phyloP scores from a whole-genome alignment of 2,888 invertebrate species.

The Sialis lutaria region DNA sequence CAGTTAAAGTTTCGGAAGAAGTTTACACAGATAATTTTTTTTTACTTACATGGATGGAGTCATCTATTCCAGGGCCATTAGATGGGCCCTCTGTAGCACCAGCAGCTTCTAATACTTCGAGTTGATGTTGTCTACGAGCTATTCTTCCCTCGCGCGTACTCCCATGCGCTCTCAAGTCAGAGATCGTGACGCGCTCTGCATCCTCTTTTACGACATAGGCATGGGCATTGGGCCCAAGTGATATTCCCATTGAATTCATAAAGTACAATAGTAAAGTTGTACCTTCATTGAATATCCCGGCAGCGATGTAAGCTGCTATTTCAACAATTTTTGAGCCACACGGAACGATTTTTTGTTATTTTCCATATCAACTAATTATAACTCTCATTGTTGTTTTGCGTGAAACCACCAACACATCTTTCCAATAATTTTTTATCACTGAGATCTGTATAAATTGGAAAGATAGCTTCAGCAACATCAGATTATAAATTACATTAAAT shows the following conservation, averaged over 20 bases:
- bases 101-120: no score
- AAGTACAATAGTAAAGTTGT: slow-evolving; percentile 10
- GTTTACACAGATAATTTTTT: slow-evolving; percentile 2
- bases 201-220: slow-evolving; percentile 9
- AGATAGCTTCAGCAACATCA: slow-evolving; percentile 10
- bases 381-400: slow-evolving; percentile 18
- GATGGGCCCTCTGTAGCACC: no score
- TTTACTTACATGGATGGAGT: slow-evolving; percentile 5
- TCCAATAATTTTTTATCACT: no score
- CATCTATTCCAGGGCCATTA: slow-evolving; percentile 5
- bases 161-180: slow-evolving; percentile 7
- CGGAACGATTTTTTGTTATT: slow-evolving; percentile 12
- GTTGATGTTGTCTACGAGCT: slow-evolving; percentile 7
- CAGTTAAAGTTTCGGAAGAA: no score
- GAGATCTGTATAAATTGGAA: slow-evolving; percentile 16
- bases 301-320: slow-evolving; percentile 13
- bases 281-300: slow-evolving; percentile 16
- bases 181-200: slow-evolving; percentile 9
- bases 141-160: slow-evolving; percentile 11
- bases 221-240: slow-evolving; percentile 10
- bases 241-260: no score
- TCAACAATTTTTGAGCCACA: slow-evolving; percentile 10
- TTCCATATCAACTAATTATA: slow-evolving; percentile 16
- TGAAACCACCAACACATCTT: slow-evolving; percentile 18
- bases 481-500: no score